Evolutionary conservation across 2,113 vertebrate genomes (phyloP), one percentile per base, ranked within the genome.

Genomic region (Microtus montanus): DNA sequence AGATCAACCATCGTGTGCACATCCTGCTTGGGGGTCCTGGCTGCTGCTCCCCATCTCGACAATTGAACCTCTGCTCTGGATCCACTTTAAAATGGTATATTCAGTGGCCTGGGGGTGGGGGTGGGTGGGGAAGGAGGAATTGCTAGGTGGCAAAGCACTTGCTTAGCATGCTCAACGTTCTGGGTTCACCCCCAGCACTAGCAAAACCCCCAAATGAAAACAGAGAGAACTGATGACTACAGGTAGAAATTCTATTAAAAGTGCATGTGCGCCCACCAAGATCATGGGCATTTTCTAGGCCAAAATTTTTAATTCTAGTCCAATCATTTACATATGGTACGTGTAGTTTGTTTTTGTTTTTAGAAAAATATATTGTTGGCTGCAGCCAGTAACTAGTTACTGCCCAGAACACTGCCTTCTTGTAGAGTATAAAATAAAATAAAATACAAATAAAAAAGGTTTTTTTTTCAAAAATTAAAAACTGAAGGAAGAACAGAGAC

Each of bases 61-160:
- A 90, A 93, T 74, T 61, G 64, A 89, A 74, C 38, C 54, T 89
- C 64, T 64, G 84, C 30, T 58, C 78, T 94, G 54, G 33, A 92
- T 79, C 30, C 35, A 75, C 70, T 94, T 89, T 71, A 83, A 89
- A 82, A 35, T 9, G 74, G 38, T 58, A 78, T 79, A 70, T 89
- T 87, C 70, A 88, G 20, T 14, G 47, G 61, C n/a, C 28, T 8
- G 54, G 68, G 70, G 7, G 70, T 20, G 7, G 14, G 14, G 7
- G n/a, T 3, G 33, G 30, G 14, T 28, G 19, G 28, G 52, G 22
- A 28, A 14, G 33, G 33, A 33, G 33, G 7, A 26, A 4, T 3
- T 17, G 7, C 64, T 88, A 15, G 26, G 13, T 49, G 70, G 63
- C 26, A 66, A 4, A 68, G 49, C 9, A 0, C 2, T 0, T 33